Conservation (phyloP, 2,797 vertebrate species). For the Miichthys miiuy region DNA sequence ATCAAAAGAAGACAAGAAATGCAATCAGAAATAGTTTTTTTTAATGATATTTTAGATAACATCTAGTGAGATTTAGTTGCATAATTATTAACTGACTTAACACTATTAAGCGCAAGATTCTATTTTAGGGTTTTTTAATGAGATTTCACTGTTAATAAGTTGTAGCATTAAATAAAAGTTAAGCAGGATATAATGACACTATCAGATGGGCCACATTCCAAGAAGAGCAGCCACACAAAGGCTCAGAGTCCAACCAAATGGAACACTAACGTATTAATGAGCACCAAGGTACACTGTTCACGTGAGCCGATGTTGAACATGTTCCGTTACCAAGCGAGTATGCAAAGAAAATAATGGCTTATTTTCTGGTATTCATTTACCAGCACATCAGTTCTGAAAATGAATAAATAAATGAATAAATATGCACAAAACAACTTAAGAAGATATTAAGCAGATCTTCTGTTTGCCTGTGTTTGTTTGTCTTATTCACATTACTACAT, state of each 20-base stretch:
- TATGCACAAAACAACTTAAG: neutral
- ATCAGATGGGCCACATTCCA: conserved; percentile 22
- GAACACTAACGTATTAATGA: neutral
- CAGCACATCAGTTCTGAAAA: neutral
- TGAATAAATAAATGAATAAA: neutral
- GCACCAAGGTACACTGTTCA: conserved; percentile 12
- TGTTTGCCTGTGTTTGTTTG: no score
- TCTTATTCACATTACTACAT: neutral
- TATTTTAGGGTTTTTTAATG: conserved; percentile 8
- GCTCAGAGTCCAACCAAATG: conserved; percentile 31
- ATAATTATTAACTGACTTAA: neutral
- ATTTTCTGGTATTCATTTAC: conserved; percentile 9
- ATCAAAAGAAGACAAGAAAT: conserved; percentile 1
- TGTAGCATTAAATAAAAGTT: conserved; percentile 18
- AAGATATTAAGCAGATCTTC: neutral
- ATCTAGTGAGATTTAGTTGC: neutral
- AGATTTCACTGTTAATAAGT: conserved; percentile 3
- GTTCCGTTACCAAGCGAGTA: fast-evolving
- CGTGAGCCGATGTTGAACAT: neutral
- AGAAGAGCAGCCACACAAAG: conserved; percentile 20
- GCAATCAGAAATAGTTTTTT: neutral
- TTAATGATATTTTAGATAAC: neutral
- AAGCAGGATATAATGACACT: conserved; percentile 16
- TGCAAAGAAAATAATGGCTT: neutral
- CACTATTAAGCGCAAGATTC: neutral